phyloP scores from a whole-genome alignment of 2,888 invertebrate genomes.

The Athrips mouffetella region DNA sequence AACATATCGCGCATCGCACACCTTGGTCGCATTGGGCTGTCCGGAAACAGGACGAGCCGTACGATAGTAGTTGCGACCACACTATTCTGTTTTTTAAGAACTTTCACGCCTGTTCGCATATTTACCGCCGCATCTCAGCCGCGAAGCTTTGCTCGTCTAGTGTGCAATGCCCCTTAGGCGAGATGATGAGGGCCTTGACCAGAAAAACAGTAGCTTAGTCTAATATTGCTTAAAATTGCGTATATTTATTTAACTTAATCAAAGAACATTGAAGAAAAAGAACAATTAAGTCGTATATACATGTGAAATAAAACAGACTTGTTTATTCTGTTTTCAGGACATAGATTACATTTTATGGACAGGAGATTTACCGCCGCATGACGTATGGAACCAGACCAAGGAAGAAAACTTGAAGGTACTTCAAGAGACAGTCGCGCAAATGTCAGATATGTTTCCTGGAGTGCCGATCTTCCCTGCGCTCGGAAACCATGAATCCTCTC shows the following conservation, averaged over 20 bases:
- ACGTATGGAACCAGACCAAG: conserved; percentile 95
- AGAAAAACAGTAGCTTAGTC: neutral
- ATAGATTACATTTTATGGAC: conserved; percentile 97
- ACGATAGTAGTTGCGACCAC: too few species aligned
- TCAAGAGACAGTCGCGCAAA: conserved; percentile 90
- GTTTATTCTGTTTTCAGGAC: conserved; percentile 78
- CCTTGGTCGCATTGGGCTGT: too few species aligned
- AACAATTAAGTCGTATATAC: neutral
- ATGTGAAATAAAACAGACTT: neutral
- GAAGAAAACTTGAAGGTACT: conserved; percentile 92
- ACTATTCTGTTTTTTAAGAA: too few species aligned
- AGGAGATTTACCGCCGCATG: conserved; percentile 97
- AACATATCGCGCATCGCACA: too few species aligned
- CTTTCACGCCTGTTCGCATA: too few species aligned
- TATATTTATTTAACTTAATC: neutral
- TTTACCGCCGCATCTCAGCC: too few species aligned
- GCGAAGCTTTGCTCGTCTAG: too few species aligned
- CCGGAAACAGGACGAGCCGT: too few species aligned
- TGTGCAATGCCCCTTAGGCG: too few species aligned
- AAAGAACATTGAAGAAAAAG: neutral
- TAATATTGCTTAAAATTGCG: neutral
- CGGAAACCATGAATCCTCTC: conserved; percentile 97
- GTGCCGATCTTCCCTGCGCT: conserved; percentile 96
- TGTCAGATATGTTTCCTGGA: conserved; percentile 92
- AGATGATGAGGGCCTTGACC: neutral